phyloP scores from a whole-genome alignment of 1,140 invertebrate genomes.

The Pogonomyrmex barbatus region DNA sequence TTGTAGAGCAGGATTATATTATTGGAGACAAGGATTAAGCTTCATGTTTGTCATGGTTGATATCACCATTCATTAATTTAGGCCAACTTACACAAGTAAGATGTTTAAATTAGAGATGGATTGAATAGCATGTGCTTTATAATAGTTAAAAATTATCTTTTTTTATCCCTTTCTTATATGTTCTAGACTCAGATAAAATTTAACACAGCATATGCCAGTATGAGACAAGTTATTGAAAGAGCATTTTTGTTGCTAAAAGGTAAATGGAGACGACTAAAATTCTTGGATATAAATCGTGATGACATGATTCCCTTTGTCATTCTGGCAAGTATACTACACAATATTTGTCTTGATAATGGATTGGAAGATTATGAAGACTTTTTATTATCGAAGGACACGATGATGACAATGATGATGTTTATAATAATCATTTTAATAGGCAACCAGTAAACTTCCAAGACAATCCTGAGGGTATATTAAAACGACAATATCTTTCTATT shows the following conservation, averaged over 20 bases:
- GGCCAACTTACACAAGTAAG: conserved; percentile 21
- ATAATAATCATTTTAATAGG: conserved; percentile 2
- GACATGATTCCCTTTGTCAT: conserved; percentile 24
- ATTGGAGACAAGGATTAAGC: conserved; percentile 58
- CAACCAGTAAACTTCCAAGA: conserved; percentile 1
- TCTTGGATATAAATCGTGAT: conserved; percentile 31
- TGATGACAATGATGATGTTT: background rate
- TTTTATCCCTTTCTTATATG: background rate
- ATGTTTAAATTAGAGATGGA: background rate
- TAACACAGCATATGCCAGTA: conserved; percentile 22
- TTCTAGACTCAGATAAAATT: conserved; percentile 6
- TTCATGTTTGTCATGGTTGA: conserved; percentile 49
- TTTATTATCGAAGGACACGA: background rate
- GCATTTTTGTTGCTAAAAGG: conserved; percentile 34
- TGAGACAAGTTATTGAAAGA: conserved; percentile 24
- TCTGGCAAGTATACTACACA: conserved; percentile 19
- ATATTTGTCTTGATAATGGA: conserved; percentile 30
- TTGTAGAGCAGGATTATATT: conserved; percentile 33
- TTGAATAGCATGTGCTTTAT: background rate
- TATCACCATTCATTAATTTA: conserved; percentile 53
- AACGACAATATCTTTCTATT: conserved; percentile 15
- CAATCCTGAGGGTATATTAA: background rate
- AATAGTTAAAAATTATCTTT: background rate
- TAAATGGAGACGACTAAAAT: conserved; percentile 41
- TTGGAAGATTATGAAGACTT: conserved; percentile 24